These are phyloP conservation scores for Sceloporus undulatus DNA, from an alignment of 2,113 vertebrate genomes.

Conservation along the genomic window DNA sequence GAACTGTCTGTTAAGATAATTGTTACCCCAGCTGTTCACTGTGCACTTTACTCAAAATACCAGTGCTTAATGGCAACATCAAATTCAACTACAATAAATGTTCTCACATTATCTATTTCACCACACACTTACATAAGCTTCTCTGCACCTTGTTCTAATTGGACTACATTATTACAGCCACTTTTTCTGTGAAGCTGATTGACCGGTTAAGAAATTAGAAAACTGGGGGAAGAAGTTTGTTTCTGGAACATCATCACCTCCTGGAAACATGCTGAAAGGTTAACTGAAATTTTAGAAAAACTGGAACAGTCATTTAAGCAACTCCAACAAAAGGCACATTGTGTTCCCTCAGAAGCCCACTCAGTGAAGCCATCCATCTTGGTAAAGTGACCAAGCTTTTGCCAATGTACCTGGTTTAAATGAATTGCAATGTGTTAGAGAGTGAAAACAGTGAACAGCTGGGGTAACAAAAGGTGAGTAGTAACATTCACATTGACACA, in stretches of 20 bases:
- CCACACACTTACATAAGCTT: background rate
- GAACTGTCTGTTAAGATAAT: constrained; percentile 4
- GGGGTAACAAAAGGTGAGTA: no score
- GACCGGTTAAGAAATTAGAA: background rate
- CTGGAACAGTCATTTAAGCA: background rate
- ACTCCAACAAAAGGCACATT: background rate
- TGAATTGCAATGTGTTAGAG: background rate
- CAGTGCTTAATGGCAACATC: constrained; percentile 3
- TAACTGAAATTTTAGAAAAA: constrained; percentile 8
- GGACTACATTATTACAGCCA: background rate
- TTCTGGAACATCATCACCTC: background rate
- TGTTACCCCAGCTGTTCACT: background rate
- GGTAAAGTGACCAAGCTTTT: constrained; percentile 16
- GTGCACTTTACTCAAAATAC: background rate
- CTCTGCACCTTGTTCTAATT: background rate
- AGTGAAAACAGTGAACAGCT: background rate
- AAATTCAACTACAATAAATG: constrained; percentile 9
- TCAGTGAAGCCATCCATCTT: background rate
- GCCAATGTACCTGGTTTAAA: constrained; percentile 9
- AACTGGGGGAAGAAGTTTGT: background rate
- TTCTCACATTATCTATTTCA: background rate
- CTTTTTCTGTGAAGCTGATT: background rate
- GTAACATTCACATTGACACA: background rate
- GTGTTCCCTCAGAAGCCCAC: background rate
- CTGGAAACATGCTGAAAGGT: constrained; percentile 2